These are phyloP conservation scores for Corythornis leucogaster DNA, from an alignment of 2,797 vertebrate species.

Conservation along the genomic window DNA sequence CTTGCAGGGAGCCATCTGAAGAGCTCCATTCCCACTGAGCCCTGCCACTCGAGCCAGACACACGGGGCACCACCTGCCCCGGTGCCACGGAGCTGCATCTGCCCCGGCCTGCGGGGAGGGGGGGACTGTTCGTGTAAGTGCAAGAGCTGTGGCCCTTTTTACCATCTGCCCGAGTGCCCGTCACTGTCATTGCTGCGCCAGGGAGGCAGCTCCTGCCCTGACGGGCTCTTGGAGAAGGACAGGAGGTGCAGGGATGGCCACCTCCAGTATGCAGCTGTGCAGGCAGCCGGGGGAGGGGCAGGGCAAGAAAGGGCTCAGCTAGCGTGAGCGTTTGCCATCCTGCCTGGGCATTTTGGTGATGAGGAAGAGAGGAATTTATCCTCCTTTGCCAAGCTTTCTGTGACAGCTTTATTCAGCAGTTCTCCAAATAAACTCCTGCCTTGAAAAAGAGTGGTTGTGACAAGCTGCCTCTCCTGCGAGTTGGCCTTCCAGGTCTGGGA, in stretches of 20 bases:
- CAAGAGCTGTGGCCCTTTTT: too few relatives aligned
- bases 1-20: too few relatives aligned
- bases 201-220: neutral
- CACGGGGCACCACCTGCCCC: too few relatives aligned
- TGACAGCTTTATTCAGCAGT: constrained; percentile 56
- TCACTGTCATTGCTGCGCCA: fast-evolving
- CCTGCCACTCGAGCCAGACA: too few relatives aligned
- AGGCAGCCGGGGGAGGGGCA: neutral
- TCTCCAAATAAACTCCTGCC: constrained; percentile 44
- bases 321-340: fast-evolving
- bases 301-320: neutral
- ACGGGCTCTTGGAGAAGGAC: neutral
- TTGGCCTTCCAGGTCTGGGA: constrained; percentile 44
- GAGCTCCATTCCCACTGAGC: neutral
- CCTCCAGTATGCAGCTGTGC: neutral
- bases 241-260: neutral
- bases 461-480: constrained; percentile 61
- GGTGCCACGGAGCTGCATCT: too few relatives aligned
- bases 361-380: neutral
- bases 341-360: neutral
- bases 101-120: neutral
- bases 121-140: too few relatives aligned
- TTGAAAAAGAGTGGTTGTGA: constrained; percentile 60
- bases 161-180: neutral
- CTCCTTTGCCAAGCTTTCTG: neutral